These are phyloP conservation scores for Muscidifurax raptorellus DNA, from an alignment of 1,140 invertebrate species.

Conservation along the genomic window DNA sequence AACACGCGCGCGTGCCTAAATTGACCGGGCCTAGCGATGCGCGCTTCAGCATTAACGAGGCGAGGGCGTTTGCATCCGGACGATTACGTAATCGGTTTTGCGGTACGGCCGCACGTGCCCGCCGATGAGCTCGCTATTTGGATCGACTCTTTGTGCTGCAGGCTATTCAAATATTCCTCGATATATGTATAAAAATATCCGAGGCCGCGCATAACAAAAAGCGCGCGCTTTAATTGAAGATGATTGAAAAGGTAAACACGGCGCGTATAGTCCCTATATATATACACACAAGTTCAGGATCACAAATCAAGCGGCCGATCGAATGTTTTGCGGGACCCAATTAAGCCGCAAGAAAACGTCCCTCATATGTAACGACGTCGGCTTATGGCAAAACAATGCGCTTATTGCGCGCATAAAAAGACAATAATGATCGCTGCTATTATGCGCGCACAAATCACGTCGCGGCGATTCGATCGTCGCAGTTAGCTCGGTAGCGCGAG, in stretches of 20 bases:
- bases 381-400: conserved; percentile 27
- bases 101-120: neutral
- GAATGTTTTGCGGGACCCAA: neutral
- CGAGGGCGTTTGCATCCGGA: neutral
- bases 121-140: neutral
- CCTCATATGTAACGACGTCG: conserved; percentile 4
- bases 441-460: neutral
- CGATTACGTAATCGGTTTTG: conserved; percentile 16
- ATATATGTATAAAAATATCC: too few relatives aligned
- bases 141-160: neutral
- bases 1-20: too few relatives aligned
- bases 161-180: neutral
- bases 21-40: neutral
- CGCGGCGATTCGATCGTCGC: conserved; percentile 3
- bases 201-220: neutral
- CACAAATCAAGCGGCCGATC: conserved; percentile 9
- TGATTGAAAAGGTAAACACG: neutral
- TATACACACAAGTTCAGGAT: too few relatives aligned
- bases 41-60: neutral
- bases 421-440: neutral
- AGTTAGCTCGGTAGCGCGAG: neutral
- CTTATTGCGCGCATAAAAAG: neutral
- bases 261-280: neutral
- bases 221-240: neutral
- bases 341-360: conserved; percentile 12